Base-by-base conservation (phyloP, 2,113 vertebrate species). In the Lophotis ruficrista region DNA sequence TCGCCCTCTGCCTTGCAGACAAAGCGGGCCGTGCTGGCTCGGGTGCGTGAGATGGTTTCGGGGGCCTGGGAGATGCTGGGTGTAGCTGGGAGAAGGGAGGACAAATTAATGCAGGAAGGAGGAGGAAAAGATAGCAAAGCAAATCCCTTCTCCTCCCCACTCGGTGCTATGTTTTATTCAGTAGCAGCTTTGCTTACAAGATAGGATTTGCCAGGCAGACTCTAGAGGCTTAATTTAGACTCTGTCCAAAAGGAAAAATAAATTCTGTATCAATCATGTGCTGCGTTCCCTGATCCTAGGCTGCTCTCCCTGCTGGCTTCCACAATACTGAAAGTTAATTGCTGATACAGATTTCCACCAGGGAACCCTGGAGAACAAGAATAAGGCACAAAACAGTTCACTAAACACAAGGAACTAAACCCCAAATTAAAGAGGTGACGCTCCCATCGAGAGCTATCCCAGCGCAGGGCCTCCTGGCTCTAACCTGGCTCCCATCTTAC, bases 1-100 rank as follows among this genome's bases (percentile, higher is more conserved):
- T 99, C 99, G 2, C 99, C 99, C 3, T 99, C 98, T 3, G 99
- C 99, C 94, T 99, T 99, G 98, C 99, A 99, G 83, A 99, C 98
- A 93, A 99, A 99, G 30, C 99, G 98, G 37, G 99, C 99, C 0
- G 99, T 99, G 97, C 99, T 99, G 48, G 99, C 99, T 30, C 99
- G 97, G 5, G 99, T 99, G 80, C 99, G 98, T 5, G 99, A 99
- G 89, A 99, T 98, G 7, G 99, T 98, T 97, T 99, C 99, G 1
- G 99, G 99, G 35, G 98, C 98, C 91, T 99, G 99, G n/a, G 98
- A 98, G 92, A 99, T 99, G 87, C 98, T 97, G 8, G 99, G 99
- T 51, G 98, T 98, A 60, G 98, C 99, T 99, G 95, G 45, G 83
- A 96, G 58, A 60, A 85, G 71, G 51, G 53, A 43, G 73, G 57